Percentiles rank a stretch among this genome's conserved stretches.
These are phyloP conservation scores for Saccostrea glomerata DNA, from an alignment of 1,140 invertebrate genomes.

Conservation along the genomic window DNA sequence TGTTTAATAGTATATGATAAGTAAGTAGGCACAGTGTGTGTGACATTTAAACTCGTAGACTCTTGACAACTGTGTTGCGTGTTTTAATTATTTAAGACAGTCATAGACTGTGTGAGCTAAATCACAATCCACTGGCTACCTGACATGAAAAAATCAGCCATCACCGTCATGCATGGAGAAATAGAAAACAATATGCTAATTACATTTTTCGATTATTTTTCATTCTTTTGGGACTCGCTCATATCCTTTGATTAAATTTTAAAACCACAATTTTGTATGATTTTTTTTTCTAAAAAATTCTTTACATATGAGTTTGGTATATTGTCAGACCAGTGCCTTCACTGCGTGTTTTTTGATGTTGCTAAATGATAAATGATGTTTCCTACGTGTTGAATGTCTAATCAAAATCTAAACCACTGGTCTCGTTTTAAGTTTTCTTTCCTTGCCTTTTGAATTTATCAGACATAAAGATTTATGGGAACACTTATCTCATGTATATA, in stretches of 20 bases:
- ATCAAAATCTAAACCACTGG: neutral
- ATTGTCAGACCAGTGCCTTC: conserved; percentile 6
- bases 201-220: conserved; percentile 25
- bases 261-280: neutral
- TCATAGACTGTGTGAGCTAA: neutral
- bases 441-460: neutral
- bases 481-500: conserved; percentile 34
- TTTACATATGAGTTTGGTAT: neutral
- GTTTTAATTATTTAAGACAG: conserved; percentile 35
- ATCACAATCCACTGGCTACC: neutral
- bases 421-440: neutral
- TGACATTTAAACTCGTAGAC: conserved; percentile 17
- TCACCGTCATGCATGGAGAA: conserved; percentile 19
- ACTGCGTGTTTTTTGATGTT: neutral
- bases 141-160: neutral
- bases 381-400: conserved; percentile 23
- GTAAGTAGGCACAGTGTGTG: conserved; percentile 19
- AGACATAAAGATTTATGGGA: conserved; percentile 25
- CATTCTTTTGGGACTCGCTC: neutral
- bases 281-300: conserved; percentile 13
- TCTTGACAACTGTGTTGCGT: conserved; percentile 18
- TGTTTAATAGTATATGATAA: conserved; percentile 29
- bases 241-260: too few relatives aligned
- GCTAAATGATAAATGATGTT: conserved; percentile 24
- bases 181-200: conserved; percentile 31